These are phyloP conservation scores for Bufo bufo DNA, from an alignment of 2,113 vertebrate genomes.

Conservation along the genomic window DNA sequence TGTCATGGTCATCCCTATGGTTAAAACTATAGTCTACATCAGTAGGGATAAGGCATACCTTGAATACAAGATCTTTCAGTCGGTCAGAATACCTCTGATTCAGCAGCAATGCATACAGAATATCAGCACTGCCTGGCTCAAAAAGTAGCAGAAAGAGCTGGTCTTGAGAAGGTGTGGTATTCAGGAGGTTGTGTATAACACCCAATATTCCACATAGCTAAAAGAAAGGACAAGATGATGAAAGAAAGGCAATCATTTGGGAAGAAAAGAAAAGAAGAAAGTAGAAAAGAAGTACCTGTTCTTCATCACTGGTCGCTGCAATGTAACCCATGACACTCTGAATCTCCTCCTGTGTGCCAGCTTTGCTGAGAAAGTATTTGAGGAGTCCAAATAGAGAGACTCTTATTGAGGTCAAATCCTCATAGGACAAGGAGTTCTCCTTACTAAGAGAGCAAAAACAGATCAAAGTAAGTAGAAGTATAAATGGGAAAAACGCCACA, in stretches of 20 bases:
- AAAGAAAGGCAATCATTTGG: not conserved
- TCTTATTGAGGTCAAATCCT: conserved; percentile 88
- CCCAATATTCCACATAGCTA: conserved; percentile 88
- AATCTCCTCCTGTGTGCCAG: conserved; percentile 90
- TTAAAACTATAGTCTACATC: not conserved
- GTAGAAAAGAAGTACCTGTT: conserved; percentile 78
- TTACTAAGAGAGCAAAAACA: conserved; percentile 68
- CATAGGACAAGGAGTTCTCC: conserved; percentile 80
- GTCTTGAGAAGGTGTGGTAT: conserved; percentile 84
- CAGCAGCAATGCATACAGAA: conserved; percentile 88
- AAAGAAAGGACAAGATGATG: conserved; percentile 52
- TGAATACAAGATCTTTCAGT: conserved; percentile 91
- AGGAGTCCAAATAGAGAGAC: conserved; percentile 88
- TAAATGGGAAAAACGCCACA: not conserved
- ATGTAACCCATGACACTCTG: conserved; percentile 94
- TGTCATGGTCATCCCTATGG: not conserved
- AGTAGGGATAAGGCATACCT: conserved; percentile 72
- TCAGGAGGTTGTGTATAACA: conserved; percentile 84
- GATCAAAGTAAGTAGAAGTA: not conserved
- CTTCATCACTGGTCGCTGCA: conserved; percentile 88
- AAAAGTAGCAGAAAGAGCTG: conserved; percentile 94
- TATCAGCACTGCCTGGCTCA: conserved; percentile 90
- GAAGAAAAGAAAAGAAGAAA: not conserved
- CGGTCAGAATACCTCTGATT: conserved; percentile 90
- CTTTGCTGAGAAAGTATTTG: conserved; percentile 96